Conservation (phyloP, 2,888 invertebrate species). For the Ganaspis brasiliensis region DNA sequence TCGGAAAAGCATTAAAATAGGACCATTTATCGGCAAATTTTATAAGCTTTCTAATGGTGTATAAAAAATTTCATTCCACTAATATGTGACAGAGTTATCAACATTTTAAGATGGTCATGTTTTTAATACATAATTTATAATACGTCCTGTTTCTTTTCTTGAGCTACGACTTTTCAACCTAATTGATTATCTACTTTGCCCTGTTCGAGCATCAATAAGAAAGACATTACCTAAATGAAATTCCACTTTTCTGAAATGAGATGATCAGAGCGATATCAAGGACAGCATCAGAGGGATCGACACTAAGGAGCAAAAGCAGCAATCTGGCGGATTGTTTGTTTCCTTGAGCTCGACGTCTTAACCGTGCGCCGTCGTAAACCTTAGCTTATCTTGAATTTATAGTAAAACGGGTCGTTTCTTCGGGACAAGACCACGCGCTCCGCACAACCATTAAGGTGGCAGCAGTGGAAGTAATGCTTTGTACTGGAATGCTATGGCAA, state of each 20-base stretch:
- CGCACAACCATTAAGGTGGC: constrained; percentile 65
- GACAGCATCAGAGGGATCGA: not conserved
- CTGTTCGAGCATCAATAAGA: no score
- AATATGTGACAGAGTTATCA: no score
- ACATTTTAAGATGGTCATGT: no score
- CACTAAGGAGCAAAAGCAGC: constrained; percentile 57
- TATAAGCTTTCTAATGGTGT: no score
- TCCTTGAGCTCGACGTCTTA: constrained; percentile 62
- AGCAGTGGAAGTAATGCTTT: constrained; percentile 59
- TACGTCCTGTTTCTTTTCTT: no score
- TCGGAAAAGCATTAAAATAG: no score
- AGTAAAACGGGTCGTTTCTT: constrained; percentile 72
- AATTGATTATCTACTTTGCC: no score
- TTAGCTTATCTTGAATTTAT: constrained; percentile 75
- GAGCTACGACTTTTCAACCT: no score
- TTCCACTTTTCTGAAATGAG: not conserved
- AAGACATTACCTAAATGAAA: not conserved
- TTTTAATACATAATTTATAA: no score
- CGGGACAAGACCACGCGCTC: constrained; percentile 61
- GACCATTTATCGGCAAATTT: no score
- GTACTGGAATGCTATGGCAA: constrained; percentile 55
- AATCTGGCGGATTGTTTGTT: constrained; percentile 67
- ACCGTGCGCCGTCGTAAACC: constrained; percentile 67
- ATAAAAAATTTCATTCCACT: no score
- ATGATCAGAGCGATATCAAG: not conserved